These are phyloP conservation scores for Dendrolimus pini DNA, from an alignment of 2,888 invertebrate genomes.

Conservation along the genomic window DNA sequence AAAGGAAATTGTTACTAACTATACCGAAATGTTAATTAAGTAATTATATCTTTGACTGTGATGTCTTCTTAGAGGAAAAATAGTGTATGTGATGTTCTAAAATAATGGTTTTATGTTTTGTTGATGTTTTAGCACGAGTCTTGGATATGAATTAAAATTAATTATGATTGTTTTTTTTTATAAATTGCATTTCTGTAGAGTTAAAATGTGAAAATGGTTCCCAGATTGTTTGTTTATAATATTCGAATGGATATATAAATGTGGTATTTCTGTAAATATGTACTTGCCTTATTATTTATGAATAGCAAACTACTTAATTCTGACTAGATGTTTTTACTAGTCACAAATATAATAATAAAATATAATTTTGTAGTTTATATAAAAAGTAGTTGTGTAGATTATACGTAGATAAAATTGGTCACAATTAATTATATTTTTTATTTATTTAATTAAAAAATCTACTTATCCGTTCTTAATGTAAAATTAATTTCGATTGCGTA, in stretches of 20 bases:
- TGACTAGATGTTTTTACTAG: slow-evolving; percentile 69
- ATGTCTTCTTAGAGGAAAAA: slow-evolving; percentile 72
- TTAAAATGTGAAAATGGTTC: slow-evolving; percentile 41
- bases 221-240: slow-evolving; percentile 43
- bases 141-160: slow-evolving; percentile 35
- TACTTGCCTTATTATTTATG: slow-evolving; percentile 61
- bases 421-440: slow-evolving; percentile 21
- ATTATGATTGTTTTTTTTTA: slow-evolving; percentile 36
- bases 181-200: slow-evolving; percentile 55
- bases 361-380: slow-evolving; percentile 14
- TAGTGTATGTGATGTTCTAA: slow-evolving; percentile 60
- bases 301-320: slow-evolving; percentile 50
- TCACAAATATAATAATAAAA: slow-evolving; percentile 46
- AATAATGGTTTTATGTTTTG: slow-evolving; percentile 47
- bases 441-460: slow-evolving; percentile 6
- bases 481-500: too few species aligned
- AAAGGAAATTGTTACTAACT: background rate
- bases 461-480: slow-evolving; percentile 2
- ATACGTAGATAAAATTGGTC: slow-evolving; percentile 21
- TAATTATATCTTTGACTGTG: slow-evolving; percentile 64
- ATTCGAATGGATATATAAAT: slow-evolving; percentile 41
- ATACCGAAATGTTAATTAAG: slow-evolving; percentile 19
- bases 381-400: slow-evolving; percentile 11
- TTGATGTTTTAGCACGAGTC: slow-evolving; percentile 52
- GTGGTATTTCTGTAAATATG: slow-evolving; percentile 53